phyloP scores from a whole-genome alignment of 2,888 invertebrate genomes.

The Dioctria rufipes region DNA sequence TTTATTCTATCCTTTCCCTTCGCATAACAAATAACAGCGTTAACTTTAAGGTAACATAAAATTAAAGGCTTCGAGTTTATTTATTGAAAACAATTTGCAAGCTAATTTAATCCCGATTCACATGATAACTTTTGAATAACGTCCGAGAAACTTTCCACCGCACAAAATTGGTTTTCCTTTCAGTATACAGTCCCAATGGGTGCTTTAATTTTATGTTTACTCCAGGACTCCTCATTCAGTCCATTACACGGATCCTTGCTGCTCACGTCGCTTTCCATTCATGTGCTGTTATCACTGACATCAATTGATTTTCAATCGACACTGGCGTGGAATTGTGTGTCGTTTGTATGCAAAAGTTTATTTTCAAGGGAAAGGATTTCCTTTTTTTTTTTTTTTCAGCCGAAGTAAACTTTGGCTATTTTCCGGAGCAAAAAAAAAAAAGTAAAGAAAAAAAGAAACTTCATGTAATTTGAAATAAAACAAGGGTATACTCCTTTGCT shows the following conservation, averaged over 20 bases:
- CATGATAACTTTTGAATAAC: slow-evolving; percentile 2
- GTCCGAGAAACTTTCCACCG: not conserved
- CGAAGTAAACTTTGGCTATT: slow-evolving; percentile 1
- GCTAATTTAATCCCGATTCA: slow-evolving; percentile 23
- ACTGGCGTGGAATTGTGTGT: not conserved
- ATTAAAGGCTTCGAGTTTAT: slow-evolving; percentile 18
- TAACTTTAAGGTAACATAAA: slow-evolving; percentile 8
- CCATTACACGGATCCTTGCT: not conserved
- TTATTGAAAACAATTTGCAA: slow-evolving; percentile 22
- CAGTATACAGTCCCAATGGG: not conserved
- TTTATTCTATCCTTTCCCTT: too few relatives aligned
- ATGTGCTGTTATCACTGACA: slow-evolving; percentile 13
- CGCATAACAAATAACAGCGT: not conserved
- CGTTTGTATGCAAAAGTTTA: slow-evolving; percentile 16
- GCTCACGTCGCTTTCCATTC: not conserved
- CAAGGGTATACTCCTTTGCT: not conserved
- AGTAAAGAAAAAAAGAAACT: not conserved
- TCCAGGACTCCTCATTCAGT: not conserved
- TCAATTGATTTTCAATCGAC: slow-evolving; percentile 18
- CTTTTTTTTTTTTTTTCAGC: not conserved
- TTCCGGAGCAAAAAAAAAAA: not conserved
- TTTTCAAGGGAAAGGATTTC: slow-evolving; percentile 5
- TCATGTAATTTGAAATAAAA: slow-evolving; percentile 6
- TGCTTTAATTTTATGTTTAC: slow-evolving; percentile 13
- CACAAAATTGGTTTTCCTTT: slow-evolving; percentile 14